Base-by-base conservation (phyloP, 1,140 invertebrate genomes). In the Pogonognathellus flavescens region DNA sequence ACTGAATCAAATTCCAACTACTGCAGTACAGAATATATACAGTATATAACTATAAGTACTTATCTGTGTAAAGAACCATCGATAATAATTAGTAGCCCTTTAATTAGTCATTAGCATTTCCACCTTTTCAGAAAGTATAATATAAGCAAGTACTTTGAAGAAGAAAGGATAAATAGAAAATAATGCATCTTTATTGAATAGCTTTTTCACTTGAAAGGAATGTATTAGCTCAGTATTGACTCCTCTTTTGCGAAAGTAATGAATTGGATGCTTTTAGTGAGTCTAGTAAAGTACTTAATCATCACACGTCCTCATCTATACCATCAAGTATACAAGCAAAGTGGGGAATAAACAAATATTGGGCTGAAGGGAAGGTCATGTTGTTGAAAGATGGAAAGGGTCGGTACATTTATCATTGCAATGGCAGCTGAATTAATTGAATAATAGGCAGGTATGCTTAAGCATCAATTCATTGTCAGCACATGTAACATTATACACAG, bases 401-500 rank as follows among this genome's bases (percentile, higher is more conserved):
- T 76, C 70, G 25, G 41, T n/a, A 76, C 70, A 76, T 76, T 76
- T 76, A 76, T 76, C 70, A 76, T 76, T 76, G 41, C 25, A 76
- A 76, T 76, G 70, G 70, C 70, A 76, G 70, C 70, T 76, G 70
- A 76, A 76, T 76, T 76, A 76, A 76, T 76, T 76, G 70, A 76
- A 76, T 76, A 76, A 76, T 76, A 76, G 70, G 70, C 31, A 76
- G 70, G 70, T 76, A 76, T 50, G 70, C 70, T 76, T 76, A 41
- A 41, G 70, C 70, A 76, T 76, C 70, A 76, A 76, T 76, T 76
- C 70, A 76, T 76, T 76, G 70, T 76, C 70, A 76, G 70, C 41
- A 76, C 70, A 50, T 76, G 25, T 66, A 66, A 66, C 25, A 31
- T 41, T 31, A 76, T 76, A 62, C n/a, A 62, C 16, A 41, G 31